Percentiles rank a stretch among this genome's conserved stretches.
Conservation (phyloP, 2,888 invertebrate species). For the Muscina levida region DNA sequence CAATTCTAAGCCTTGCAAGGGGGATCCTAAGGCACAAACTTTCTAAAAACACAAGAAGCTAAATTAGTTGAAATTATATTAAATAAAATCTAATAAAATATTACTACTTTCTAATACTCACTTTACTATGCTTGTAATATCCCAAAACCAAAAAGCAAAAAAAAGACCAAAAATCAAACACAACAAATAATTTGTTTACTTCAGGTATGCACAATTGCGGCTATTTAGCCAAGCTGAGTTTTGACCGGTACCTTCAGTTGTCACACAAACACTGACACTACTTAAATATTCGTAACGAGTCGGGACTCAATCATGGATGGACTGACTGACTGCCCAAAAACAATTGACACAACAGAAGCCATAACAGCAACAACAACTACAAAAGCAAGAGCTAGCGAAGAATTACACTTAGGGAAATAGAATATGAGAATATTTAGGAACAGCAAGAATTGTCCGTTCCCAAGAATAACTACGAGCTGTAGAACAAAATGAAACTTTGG, state of each 20-base stretch:
- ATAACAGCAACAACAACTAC: not conserved
- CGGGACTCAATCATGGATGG: conserved; percentile 57
- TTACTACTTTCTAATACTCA: not conserved
- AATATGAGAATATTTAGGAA: not conserved
- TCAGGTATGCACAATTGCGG: not conserved
- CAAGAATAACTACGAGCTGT: too few species aligned
- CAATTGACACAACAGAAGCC: not conserved
- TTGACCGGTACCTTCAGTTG: conserved; percentile 37
- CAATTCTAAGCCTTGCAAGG: not conserved
- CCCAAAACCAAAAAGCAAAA: not conserved
- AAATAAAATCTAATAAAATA: not conserved
- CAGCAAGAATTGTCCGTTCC: too few species aligned
- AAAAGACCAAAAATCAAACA: not conserved
- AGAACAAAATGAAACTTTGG: too few species aligned
- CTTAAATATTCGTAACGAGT: conserved; percentile 70
- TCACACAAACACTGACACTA: conserved; percentile 69
- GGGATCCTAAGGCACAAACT: not conserved
- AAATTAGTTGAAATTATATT: too few species aligned
- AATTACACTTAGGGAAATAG: not conserved
- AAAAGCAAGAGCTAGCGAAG: too few species aligned
- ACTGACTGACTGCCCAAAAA: not conserved
- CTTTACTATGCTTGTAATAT: not conserved
- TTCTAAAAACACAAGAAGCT: conserved; percentile 9
- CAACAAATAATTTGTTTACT: not conserved
- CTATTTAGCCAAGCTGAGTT: too few species aligned